Base-by-base conservation (phyloP, 2,888 invertebrate species). In the Apotomis capreana region DNA sequence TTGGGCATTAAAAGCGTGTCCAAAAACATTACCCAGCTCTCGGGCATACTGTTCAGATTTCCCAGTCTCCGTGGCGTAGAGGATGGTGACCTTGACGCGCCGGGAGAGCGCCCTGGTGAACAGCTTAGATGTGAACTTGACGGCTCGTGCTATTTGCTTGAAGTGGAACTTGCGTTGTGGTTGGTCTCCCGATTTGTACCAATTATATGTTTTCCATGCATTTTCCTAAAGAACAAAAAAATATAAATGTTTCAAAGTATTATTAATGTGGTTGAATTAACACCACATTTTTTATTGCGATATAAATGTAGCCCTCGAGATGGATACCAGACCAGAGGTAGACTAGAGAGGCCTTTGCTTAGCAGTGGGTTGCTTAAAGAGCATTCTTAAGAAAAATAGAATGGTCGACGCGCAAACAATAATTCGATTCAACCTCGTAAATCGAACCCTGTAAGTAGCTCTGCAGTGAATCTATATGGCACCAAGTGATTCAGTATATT, bases 11-110 rank as follows among this genome's bases (percentile, higher is more conserved):
- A 99, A 99, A 37, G 98, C 98, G 88, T 98, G 97, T 61, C 97
- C 97, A 82, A 99, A 96, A 79, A 98, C 95, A 84, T 97, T 97
- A 37, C 96, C 96, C 80, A 99, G 91, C 80, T 97, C 97, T 82
- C 97, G 97, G 52, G 98, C 98, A 90, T 97, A 99, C 85, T 96
- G 96, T 89, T 99, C 98, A 13, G 99, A 98, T 89, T 97, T 98
- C 76, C 99, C 98, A 0, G 99, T 99, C 91, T 99, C 99, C 0
- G 98, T 98, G 5, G 98, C 99, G 87, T 97, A 99, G 10, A 99
- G 90, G 57, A 99, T 97, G 0, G 98, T 98, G 26, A 98, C 98
- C 89, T 98, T 98, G 83, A 99, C 98, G 78, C 99, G 95, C 79
- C 97, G 96, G 5, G 98, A 98, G 78, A 99, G 94, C 49, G 98